Base-by-base conservation (phyloP, 1,140 invertebrate species). In the Penaeus chinensis region DNA sequence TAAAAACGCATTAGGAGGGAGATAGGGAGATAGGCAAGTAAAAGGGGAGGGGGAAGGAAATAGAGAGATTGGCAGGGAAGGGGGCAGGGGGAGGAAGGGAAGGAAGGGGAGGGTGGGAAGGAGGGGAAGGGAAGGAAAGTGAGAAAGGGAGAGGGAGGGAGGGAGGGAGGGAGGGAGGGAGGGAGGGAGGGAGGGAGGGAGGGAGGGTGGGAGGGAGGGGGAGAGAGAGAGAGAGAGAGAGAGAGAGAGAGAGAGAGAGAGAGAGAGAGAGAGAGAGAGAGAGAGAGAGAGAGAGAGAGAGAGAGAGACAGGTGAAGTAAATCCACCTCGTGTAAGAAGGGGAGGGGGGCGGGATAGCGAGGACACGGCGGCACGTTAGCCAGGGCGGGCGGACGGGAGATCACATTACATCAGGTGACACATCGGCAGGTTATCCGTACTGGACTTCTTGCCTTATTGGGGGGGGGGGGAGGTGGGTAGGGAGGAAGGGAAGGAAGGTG, bases 251-350 rank as follows among this genome's bases (percentile, higher is more conserved):
- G n/a, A 24, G n/a, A 74, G 4, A 74, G 20, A 74, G 69, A 47
- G 13, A 79, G 42, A 42, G 13, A 32, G 27, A 47, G 77, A 79
- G 22, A 54, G 77, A 79, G 76, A 42, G 76, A 11, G 76, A 78
- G 76, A 78, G 27, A 54, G 76, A 78, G 32, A 78, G 22, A 7
- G 37, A 47, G 42, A 19, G 1, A 11, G 11, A 54, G 54, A 54
- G 11, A 16, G 10, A 16, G 0, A 16, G 54, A 11, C 11, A 16
- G 54, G 54, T 16, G 54, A 54, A 54, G 54, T 11, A 54, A 54
- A 8, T 0, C 54, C 54, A 2, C 54, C 11, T 4, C 37, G 37
- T 16, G 54, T 54, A 16, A 54, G 54, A 54, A 54, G 11, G 54
- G 54, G 54, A 11, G 10, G 5, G 54, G 11, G 16, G 16, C 32